Conservation (phyloP, 2,113 vertebrate genomes). For the Marcusenius ussheri region DNA sequence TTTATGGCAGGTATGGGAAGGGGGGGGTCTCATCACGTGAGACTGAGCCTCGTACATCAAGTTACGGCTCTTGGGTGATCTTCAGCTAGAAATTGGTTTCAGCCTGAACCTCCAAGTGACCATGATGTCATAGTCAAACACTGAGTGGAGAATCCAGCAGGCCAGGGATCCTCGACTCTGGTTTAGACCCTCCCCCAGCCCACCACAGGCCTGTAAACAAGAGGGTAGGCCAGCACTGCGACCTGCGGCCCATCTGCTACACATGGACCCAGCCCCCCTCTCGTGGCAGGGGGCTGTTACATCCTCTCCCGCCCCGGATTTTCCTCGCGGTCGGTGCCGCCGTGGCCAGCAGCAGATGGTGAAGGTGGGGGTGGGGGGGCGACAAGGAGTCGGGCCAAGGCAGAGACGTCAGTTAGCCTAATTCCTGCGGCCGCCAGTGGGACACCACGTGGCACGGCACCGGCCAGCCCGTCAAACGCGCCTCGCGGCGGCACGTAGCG, state of each 20-base stretch:
- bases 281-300: neutral
- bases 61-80: neutral
- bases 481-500: neutral
- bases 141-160: neutral
- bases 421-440: neutral
- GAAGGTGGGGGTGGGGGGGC: neutral
- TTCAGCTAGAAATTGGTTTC: neutral
- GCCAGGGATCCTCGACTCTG: neutral
- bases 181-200: neutral
- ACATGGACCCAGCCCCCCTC: neutral
- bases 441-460: neutral
- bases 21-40: neutral
- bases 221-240: neutral
- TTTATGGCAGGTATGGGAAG: neutral
- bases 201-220: neutral
- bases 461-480: neutral
- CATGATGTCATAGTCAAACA: neutral
- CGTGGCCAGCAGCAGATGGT: constrained; percentile 4
- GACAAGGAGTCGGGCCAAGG: neutral
- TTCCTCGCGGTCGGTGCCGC: neutral
- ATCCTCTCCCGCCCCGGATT: neutral
- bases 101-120: neutral
- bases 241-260: neutral
- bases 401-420: neutral
- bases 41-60: neutral